Conservation (phyloP, 2,888 invertebrate genomes). For the Proisotoma minuta region DNA sequence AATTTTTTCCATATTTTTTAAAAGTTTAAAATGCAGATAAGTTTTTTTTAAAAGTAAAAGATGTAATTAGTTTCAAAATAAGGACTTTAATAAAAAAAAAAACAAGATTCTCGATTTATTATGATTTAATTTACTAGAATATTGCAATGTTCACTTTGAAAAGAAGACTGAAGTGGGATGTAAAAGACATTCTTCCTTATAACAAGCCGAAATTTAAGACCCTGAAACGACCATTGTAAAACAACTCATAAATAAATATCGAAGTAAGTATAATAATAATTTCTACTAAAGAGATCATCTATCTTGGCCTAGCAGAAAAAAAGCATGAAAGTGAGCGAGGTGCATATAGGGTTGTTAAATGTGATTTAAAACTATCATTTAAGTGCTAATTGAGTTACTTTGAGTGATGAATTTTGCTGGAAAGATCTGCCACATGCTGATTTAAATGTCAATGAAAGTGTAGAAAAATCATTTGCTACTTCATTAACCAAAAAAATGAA, state of each 20-base stretch:
- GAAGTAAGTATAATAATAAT: too few species aligned
- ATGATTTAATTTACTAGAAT: too few species aligned
- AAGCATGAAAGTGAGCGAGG: not conserved
- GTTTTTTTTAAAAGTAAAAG: too few species aligned
- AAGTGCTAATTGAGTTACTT: conserved; percentile 29
- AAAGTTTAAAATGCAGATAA: too few species aligned
- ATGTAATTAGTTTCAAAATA: too few species aligned
- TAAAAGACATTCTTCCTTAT: not conserved
- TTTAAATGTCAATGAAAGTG: not conserved
- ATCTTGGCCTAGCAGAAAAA: not conserved
- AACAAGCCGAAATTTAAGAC: not conserved
- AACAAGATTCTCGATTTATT: too few species aligned
- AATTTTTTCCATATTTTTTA: too few species aligned
- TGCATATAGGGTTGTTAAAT: conserved; percentile 2
- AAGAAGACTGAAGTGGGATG: not conserved
- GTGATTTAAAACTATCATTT: conserved; percentile 31
- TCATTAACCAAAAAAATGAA: not conserved
- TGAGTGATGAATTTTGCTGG: not conserved
- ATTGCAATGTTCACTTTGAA: too few species aligned
- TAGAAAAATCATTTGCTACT: not conserved
- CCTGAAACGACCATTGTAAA: not conserved
- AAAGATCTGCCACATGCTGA: not conserved
- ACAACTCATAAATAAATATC: not conserved
- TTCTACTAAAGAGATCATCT: not conserved
- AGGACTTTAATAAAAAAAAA: too few species aligned